Evolutionary conservation across 2,888 invertebrate genomes (phyloP), one percentile per base, ranked within the genome.

Genomic region (Calameuta idolon): DNA sequence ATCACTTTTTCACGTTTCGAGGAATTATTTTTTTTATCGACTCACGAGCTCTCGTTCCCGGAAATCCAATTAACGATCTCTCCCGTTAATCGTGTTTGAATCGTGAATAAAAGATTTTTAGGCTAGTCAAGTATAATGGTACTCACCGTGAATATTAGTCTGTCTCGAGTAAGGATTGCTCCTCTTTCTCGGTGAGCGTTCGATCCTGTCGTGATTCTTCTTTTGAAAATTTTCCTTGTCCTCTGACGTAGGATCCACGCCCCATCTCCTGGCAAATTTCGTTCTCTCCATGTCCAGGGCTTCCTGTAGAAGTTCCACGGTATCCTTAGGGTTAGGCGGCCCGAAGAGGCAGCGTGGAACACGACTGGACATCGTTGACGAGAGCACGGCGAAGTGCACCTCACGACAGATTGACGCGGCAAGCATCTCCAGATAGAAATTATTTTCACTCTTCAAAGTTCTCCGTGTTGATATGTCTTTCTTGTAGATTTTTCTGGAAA

Each of bases 231-330:
- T 90, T 79, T 91, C 91, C 84, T 91, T 90, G 81, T 91, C 89
- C 75, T 90, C 89, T 12, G n/a, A 37, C 71, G 83, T 80, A 0
- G 90, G 89, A 84, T 94, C 94, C 77, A 94, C 93, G 84, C 94
- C 94, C 89, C 94, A 95, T 84, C 94, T 92, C 80, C 92, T 92
- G 77, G 93, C 93, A 86, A 95, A 94, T 77, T 94, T 92, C 84
- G 93, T 93, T 85, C 94, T 92, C 81, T 94, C 94, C 79, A 92
- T 90, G 69, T 93, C 92, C 79, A 94, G 92, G 81, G 94, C 94
- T 79, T 95, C 94, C 68, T 94, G 93, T 82, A 94, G 92, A 84
- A 95, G 89, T 69, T 93, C 92, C 76, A 92, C 92, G 5, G 94
- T 94, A 77, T 94, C 94, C 35, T 93, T 93, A 5, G 93, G 89